Base-by-base conservation (phyloP, 2,888 invertebrate species). In the Serripes groenlandicus region DNA sequence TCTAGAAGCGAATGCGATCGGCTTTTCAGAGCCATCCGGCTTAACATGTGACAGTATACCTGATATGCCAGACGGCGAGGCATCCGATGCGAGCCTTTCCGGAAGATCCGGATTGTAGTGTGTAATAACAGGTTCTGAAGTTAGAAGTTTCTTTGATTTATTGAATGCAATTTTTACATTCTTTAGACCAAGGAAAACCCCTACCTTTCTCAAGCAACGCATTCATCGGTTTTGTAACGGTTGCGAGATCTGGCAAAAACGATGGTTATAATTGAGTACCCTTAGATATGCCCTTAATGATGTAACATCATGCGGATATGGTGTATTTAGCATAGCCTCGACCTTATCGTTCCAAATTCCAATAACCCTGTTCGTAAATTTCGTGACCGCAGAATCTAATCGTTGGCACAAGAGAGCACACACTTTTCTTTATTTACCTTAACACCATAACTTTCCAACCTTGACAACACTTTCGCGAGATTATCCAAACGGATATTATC, bases 1-100 rank as follows among this genome's bases (percentile, higher is more conserved):
- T 9, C 91, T 90, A 69, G 94, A 95, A 0, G 94, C 94, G 78
- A 94, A 95, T 3, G 82, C 87, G 69, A 89, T 58, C 18, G 75
- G 83, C 74, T 84, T 54, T 42, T 80, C 75, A n/a, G n/a, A n/a
- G n/a, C n/a, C n/a, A n/a, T n/a, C n/a, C n/a, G n/a, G n/a, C n/a
- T n/a, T n/a, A n/a, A n/a, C n/a, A n/a, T n/a, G n/a, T n/a, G n/a
- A n/a, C n/a, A n/a, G n/a, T n/a, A n/a, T n/a, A n/a, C n/a, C n/a
- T n/a, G n/a, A n/a, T n/a, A n/a, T n/a, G n/a, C n/a, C n/a, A n/a
- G n/a, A n/a, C n/a, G n/a, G n/a, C n/a, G n/a, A n/a, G n/a, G n/a
- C n/a, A n/a, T n/a, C n/a, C n/a, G n/a, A n/a, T n/a, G n/a, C n/a
- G n/a, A n/a, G n/a, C n/a, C n/a, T n/a, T n/a, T n/a, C n/a, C n/a